Evolutionary conservation across 92 coral and sea anemone genomes (phyloP), one percentile per base, ranked within the genome.

Genomic region (Montipora capitata): DNA sequence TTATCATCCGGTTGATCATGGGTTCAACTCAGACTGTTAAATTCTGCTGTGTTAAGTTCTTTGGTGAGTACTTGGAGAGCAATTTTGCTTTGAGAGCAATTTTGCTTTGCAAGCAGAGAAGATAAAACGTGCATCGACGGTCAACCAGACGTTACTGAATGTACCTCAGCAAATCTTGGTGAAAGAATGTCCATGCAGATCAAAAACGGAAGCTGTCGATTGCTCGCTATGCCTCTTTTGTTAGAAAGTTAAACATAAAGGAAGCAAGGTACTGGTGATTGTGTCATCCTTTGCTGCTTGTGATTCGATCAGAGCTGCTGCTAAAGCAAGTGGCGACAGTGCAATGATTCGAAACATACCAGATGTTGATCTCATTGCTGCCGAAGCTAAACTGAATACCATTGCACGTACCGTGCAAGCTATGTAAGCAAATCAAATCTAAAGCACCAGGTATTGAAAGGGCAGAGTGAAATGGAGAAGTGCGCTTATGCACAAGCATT

Each of bases 181-280:
- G 10, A 78, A 59, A 78, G 70, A 62, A 62, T 74, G 43, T 15
- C 72, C 63, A 58, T 27, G 35, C 35, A 48, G 52, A 5, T 48
- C 10, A 48, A 48, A 48, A 48, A 48, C 52, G 52, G 52, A 10
- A 43, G 35, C 18, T 7, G 69, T 81, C 17, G 86, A 76, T 54
- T 89, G 92, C 88, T 89, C 88, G 3, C 27, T 89, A 12, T 89
- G 79, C 51, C 61, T 82, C 64, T 89, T 89, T 80, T 89, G 92
- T 65, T 88, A 89, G 48, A 82, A 75, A 40, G 43, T 15, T 2
- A 76, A 82, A 77, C 72, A 75, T 51, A 82, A 89, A 68, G 92
- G 92, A n/a, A 11, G 12, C 48, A 80, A 71, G 20, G 74, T 10
- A 8, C 85, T 84, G 4, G 11, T 43, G 5, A 59, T 40, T 45